A percentile compares a stretch with the other conserved stretches of the same genome.
These are phyloP conservation scores for Trimorus sp. DNA, from an alignment of 2,888 invertebrate species.

Conservation along the genomic window DNA sequence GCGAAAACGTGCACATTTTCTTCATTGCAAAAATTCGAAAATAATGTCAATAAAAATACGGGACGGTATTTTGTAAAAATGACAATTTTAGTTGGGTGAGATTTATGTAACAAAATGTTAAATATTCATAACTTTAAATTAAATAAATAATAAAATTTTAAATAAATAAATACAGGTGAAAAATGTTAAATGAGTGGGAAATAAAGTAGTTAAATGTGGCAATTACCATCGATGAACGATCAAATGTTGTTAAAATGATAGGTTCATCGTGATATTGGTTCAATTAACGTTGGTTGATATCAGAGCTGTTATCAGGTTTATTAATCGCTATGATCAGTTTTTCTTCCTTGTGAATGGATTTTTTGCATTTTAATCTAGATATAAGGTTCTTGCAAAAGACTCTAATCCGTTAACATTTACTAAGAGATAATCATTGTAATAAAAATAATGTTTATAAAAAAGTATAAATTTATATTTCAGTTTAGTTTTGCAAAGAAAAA, in stretches of 20 bases:
- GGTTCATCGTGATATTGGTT: slow-evolving; percentile 46
- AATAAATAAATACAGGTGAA: too few relatives aligned
- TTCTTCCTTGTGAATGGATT: slow-evolving; percentile 35
- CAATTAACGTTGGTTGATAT: slow-evolving; percentile 52
- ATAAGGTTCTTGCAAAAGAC: background rate
- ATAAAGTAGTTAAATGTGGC: slow-evolving; percentile 2
- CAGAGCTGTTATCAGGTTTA: slow-evolving; percentile 45
- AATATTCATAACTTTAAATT: too few relatives aligned
- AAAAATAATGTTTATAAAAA: background rate
- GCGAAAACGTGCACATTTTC: too few relatives aligned
- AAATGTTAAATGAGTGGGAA: background rate
- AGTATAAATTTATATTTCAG: background rate
- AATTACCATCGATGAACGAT: slow-evolving; percentile 22
- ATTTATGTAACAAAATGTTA: too few relatives aligned
- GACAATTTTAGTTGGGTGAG: too few relatives aligned
- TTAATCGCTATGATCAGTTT: slow-evolving; percentile 39
- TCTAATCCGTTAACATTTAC: background rate
- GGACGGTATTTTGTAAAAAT: too few relatives aligned
- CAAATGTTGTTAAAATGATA: slow-evolving; percentile 46
- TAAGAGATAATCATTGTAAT: background rate
- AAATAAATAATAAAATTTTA: too few relatives aligned
- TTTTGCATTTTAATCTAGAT: slow-evolving; percentile 36
- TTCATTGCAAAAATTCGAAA: too few relatives aligned
- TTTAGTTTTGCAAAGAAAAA: too few relatives aligned
- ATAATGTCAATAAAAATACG: too few relatives aligned